Evolutionary conservation across 2,113 vertebrate species (phyloP).

Genomic region (Sylvietta virens): DNA sequence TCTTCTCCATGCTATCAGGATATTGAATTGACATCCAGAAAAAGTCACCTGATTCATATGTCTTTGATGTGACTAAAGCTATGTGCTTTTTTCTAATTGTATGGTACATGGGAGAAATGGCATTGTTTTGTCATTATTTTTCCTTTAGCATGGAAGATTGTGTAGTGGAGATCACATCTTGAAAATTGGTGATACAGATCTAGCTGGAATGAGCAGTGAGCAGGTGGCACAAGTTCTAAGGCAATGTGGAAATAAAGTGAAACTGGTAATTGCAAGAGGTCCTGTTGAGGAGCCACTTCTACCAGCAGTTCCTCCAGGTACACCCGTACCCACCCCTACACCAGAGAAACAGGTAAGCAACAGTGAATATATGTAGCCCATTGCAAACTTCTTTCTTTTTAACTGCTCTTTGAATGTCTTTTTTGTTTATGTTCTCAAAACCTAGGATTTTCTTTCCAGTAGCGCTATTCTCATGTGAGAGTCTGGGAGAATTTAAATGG

Average conservation of each 20-base stretch:
- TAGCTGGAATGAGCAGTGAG: slow-evolving; percentile 90
- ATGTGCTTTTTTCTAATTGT: not conserved
- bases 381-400: not conserved
- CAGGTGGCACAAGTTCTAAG: slow-evolving; percentile 93
- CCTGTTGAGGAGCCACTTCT: slow-evolving; percentile 73
- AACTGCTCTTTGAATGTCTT: not conserved
- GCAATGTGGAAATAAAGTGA: slow-evolving; percentile 89
- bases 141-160: slow-evolving; percentile 82
- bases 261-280: slow-evolving; percentile 87
- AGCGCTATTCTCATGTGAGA: not conserved
- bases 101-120: not conserved
- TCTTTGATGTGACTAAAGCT: not conserved
- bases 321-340: slow-evolving; percentile 58
- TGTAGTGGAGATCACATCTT: slow-evolving; percentile 93
- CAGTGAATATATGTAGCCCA: not conserved
- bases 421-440: not conserved
- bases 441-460: not conserved
- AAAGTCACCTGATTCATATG: not conserved
- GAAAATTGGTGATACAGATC: slow-evolving; percentile 89
- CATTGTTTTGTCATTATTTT: not conserved
- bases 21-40: not conserved
- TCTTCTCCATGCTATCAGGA: not conserved
- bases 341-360: slow-evolving; percentile 77
- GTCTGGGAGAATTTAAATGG: not conserved
- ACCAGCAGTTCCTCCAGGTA: slow-evolving; percentile 66